Conservation (phyloP, 1,140 invertebrate genomes). For the Rhysida immarginata region DNA sequence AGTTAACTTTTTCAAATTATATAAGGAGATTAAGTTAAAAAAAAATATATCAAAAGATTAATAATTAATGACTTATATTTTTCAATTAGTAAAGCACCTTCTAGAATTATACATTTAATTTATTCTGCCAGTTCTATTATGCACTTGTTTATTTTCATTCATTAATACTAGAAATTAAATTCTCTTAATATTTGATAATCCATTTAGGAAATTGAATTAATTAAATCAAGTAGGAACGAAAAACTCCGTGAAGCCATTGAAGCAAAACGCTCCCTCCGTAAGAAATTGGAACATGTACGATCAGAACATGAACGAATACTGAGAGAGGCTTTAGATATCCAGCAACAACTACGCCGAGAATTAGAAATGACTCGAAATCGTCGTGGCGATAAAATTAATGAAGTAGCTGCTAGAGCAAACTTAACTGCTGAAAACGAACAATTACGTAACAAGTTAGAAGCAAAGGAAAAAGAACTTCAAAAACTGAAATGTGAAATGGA, state of each 20-base stretch:
- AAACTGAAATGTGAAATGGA: not conserved
- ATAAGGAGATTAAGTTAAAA: no score
- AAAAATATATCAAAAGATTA: no score
- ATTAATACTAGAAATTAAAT: no score
- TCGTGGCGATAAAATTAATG: not conserved
- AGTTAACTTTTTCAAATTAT: no score
- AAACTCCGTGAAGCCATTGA: conserved; percentile 7
- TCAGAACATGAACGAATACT: not conserved
- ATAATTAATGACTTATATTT: no score
- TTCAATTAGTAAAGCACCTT: no score
- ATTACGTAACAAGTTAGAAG: not conserved
- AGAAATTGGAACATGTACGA: conserved; percentile 1
- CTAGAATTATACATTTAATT: no score
- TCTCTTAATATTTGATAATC: not conserved
- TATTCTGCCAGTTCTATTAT: no score
- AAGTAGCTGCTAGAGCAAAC: not conserved
- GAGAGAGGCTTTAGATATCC: not conserved
- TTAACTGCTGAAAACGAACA: not conserved
- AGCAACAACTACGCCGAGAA: not conserved
- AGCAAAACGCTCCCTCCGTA: conserved; percentile 6
- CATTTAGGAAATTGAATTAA: conserved; percentile 5
- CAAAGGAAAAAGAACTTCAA: not conserved
- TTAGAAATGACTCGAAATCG: not conserved
- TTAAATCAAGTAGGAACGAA: not conserved
- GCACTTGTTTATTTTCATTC: no score